phyloP scores from a whole-genome alignment of 2,888 invertebrate species.

The Xanthia icteritia region DNA sequence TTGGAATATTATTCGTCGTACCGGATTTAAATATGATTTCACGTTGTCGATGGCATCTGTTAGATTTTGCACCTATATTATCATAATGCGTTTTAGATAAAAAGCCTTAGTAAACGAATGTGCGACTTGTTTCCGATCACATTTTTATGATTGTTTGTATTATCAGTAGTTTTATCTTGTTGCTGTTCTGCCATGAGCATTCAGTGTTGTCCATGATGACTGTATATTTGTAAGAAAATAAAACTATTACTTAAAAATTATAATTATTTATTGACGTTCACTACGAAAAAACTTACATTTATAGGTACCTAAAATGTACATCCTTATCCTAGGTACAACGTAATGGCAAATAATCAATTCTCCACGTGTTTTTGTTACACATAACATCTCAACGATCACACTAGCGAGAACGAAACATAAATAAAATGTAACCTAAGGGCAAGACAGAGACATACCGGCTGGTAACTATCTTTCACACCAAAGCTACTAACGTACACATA shows the following conservation, averaged over 20 bases:
- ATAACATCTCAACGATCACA: slow-evolving; percentile 76
- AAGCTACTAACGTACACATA: slow-evolving; percentile 58
- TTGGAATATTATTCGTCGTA: slow-evolving; percentile 14
- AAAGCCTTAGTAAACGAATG: not conserved
- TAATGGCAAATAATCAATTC: slow-evolving; percentile 88
- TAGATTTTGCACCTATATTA: not conserved
- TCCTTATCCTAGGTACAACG: slow-evolving; percentile 88
- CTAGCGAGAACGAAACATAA: slow-evolving; percentile 82
- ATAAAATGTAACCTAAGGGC: slow-evolving; percentile 85
- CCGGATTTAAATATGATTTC: slow-evolving; percentile 1
- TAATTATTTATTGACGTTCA: slow-evolving; percentile 85
- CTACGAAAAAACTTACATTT: slow-evolving; percentile 87
- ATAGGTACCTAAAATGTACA: slow-evolving; percentile 89
- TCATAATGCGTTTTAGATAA: slow-evolving; percentile 17
- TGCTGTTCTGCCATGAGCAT: not conserved
- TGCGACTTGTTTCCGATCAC: not conserved
- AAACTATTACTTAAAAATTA: slow-evolving; percentile 64
- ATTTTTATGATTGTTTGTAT: slow-evolving; percentile 7
- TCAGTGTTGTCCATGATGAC: not conserved
- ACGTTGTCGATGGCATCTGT: not conserved
- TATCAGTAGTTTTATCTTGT: slow-evolving; percentile 18
- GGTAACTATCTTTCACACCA: slow-evolving; percentile 83
- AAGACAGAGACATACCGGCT: slow-evolving; percentile 78
- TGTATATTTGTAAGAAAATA: slow-evolving; percentile 35
- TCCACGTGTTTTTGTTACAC: slow-evolving; percentile 79